phyloP scores from a whole-genome alignment of 2,797 vertebrate species.

The Sebastes miniatus region DNA sequence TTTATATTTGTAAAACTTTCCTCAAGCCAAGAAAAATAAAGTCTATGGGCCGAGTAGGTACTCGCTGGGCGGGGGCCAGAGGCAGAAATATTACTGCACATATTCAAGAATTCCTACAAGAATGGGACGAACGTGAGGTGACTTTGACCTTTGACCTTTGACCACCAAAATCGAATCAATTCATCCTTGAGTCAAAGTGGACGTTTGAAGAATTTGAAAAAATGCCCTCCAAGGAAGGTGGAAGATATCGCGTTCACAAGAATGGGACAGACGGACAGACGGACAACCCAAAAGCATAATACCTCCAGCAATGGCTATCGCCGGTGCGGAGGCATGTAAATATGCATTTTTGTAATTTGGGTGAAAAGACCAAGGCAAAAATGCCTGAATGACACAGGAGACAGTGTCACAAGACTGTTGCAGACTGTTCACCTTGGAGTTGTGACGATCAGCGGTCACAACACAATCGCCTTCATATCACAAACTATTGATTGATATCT shows the following conservation, averaged over 20 bases:
- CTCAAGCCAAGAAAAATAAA: too few species aligned
- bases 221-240: neutral
- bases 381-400: neutral
- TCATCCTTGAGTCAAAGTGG: too few species aligned
- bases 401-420: neutral
- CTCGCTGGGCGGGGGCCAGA: too few species aligned
- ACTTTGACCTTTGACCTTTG: too few species aligned
- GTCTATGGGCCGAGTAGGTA: too few species aligned
- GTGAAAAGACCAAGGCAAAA: neutral
- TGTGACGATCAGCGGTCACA: conserved; percentile 38
- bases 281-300: neutral
- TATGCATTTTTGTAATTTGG: neutral
- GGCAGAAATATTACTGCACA: too few species aligned
- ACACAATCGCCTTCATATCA: conserved; percentile 36
- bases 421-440: conserved; percentile 52
- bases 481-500: conserved; percentile 48
- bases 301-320: neutral
- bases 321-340: neutral
- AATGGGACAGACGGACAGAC: neutral
- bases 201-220: neutral
- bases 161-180: too few species aligned
- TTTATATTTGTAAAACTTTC: too few species aligned
- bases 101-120: too few species aligned
- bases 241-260: neutral
- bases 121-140: too few species aligned